Percentiles rank a stretch among this genome's conserved stretches.
These are phyloP conservation scores for Drosophila pseudoananassae DNA, from an alignment of 1,140 invertebrate species.

Conservation along the genomic window DNA sequence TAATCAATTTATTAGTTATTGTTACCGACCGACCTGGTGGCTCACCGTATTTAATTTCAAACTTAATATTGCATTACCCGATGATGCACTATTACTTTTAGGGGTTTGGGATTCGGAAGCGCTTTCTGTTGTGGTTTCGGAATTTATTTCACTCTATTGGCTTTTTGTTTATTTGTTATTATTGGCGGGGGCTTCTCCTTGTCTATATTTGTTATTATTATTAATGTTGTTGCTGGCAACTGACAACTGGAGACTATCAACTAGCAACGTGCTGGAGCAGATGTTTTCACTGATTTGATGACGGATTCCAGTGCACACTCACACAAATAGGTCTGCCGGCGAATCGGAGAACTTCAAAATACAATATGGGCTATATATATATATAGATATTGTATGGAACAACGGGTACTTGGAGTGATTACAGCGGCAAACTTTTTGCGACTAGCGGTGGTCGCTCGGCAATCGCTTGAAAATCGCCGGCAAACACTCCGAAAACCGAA, in stretches of 20 bases:
- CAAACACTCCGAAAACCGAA: constrained; percentile 53
- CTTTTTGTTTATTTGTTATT: constrained; percentile 15
- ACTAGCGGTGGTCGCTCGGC: constrained; percentile 49
- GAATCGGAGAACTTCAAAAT: constrained; percentile 6
- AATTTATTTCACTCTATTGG: constrained; percentile 19
- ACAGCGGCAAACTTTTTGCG: constrained; percentile 75
- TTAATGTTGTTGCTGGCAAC: constrained; percentile 28
- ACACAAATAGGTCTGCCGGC: constrained; percentile 24
- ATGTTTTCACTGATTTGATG: constrained; percentile 50
- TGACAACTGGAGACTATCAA: constrained; percentile 14
- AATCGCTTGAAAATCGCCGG: constrained; percentile 32
- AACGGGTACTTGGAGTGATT: constrained; percentile 58
- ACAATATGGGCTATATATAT: not conserved
- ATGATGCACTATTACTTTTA: not conserved
- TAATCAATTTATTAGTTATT: constrained; percentile 75
- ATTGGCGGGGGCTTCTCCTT: not conserved
- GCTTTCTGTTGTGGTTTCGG: constrained; percentile 7
- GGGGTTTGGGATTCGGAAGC: not conserved
- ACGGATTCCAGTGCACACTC: constrained; percentile 23
- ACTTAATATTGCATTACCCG: constrained; percentile 14
- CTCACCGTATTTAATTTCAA: constrained; percentile 1
- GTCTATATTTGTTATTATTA: constrained; percentile 15
- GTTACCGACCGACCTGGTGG: not conserved
- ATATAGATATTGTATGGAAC: constrained; percentile 16
- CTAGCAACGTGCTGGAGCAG: constrained; percentile 58